Evolutionary conservation across 2,113 vertebrate genomes (phyloP), one percentile per base, ranked within the genome.

Genomic region (Cromileptes altivelis): DNA sequence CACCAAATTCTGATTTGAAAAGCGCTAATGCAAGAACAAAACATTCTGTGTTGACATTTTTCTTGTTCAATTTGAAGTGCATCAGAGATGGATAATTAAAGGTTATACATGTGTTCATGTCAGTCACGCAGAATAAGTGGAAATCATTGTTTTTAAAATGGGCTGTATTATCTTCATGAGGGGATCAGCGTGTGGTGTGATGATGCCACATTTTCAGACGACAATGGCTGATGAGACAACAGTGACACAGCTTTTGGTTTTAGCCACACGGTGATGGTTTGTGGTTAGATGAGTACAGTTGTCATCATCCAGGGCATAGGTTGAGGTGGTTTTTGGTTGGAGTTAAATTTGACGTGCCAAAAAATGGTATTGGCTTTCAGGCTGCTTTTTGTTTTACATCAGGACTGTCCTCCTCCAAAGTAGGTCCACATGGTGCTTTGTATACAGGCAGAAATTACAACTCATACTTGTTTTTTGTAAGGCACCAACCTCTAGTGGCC

Each of bases 151-250:
- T 64, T 47, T 47, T 4, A 65, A 65, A 65, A 65, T 15, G 14
- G 25, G 63, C 47, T 42, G 33, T 21, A 1, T 21, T n/a, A 17
- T 57, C 37, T 47, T 47, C 4, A 33, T 33, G 19, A 77, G 45
- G 40, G 63, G 37, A 77, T 68, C 21, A 13, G 65, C 21, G 6
- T 49, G 52, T 23, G 63, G 52, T 57, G 37, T 49, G 13, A 58
- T 18, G 50, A 67, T 57, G 62, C 23, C 18, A 18, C 63, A 60
- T 49, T 37, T 74, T 19, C 30, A 79, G 15, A 53, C 2, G 1
- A 49, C 68, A 56, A 8, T 62, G 40, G 64, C 27, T 58, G n/a
- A 64, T 63, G 76, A 85, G 58, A 30, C 61, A 6, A 25, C 78
- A 53, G 14, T 81, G 72, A 85, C 68, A 10, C 49, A 67, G 65